Evolutionary conservation across 2,113 vertebrate genomes (phyloP), one percentile per base, ranked within the genome.

Genomic region (Struthidea cinerea): DNA sequence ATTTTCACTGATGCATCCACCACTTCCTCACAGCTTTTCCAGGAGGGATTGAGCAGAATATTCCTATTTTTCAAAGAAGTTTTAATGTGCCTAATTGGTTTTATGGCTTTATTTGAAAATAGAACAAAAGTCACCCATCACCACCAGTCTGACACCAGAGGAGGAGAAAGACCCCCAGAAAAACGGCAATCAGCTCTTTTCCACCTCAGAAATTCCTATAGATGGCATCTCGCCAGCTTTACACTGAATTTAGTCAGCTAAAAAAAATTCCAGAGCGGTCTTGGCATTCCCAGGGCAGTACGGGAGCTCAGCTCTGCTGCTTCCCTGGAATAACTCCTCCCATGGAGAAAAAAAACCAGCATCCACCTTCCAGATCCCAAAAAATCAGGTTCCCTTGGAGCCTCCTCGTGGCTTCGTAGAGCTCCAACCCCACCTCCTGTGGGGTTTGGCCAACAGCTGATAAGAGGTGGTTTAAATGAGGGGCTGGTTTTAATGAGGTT

Each of bases 321-420:
- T 70, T 13, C 8, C 50, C 27, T 17, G 24, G 18, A 59, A 53
- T 1, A 33, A 12, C 27, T 15, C 49, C 49, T 49, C 13, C 49
- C 49, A 26, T 7, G 13, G 24, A 49, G 49, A 5, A 15, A 49
- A 49, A 46, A 49, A 49, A 5, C 7, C 21, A 61, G 3, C 11
- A 8, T 16, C 47, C 28, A 30, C 3, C 10, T 33, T 14, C 11
- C 7, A 41, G 28, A 67, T 3, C 46, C 73, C 32, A 46, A 9
- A 9, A 73, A 17, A 4, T 39, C 26, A 3, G 0, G 1, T 4
- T n/a, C 1, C 8, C 41, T 8, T 16, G 52, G 37, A 56, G 3
- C 24, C n/a, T 6, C 0, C 0, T 11, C 12, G 2, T 10, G 49
- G 26, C 10, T 79, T 23, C 16, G 7, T 4, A 7, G 50, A 47